Base-by-base conservation (phyloP, 2,113 vertebrate genomes). In the Urocynchramus pylzowi region DNA sequence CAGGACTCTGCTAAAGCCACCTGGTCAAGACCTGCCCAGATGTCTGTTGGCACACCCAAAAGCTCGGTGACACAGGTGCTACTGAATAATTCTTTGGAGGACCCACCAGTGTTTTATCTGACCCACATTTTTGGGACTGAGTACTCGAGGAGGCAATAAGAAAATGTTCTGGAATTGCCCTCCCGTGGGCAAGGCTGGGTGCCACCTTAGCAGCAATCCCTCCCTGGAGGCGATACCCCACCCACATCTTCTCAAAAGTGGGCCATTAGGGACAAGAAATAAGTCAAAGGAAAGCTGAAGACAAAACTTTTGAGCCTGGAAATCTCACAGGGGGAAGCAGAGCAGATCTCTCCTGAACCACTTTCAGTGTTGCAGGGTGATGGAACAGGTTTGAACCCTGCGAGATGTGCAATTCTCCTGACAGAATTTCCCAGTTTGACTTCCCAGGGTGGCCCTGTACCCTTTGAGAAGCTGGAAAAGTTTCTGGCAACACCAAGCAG, bases 301-400 rank as follows among this genome's bases (percentile, higher is more conserved):
- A 16, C n/a, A 52, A 45, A 87, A 35, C 13, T 21, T 87, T 20
- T 41, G 22, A 81, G 52, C 47, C 56, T 63, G 56, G 28, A 63
- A 70, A 23, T 57, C 22, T 53, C 31, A 8, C 10, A 22, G n/a
- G 11, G 10, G 0, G 0, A 42, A 13, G 12, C 16, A 60, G 39
- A 47, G 5, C 47, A 31, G 27, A 31, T 5, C 3, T 57, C 63
- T 70, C 24, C n/a, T 26, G 49, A 27, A 7, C 9, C 7, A 3
- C 21, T 42, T 30, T 4, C 10, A 8, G 35, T 7, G 52, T 6
- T 45, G 42, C 11, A 33, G n/a, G 63, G 12, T 31, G 35, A 20
- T 18, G 52, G 63, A 53, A 30, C 12, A 10, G 22, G 30, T 28
- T 26, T 42, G 33, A 76, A 17, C 11, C 11, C 49, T 16, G 11